Percentiles rank a stretch among this genome's conserved stretches.
Evolutionary conservation across 2,113 vertebrate species (phyloP).

Genomic region (Ctenomys sociabilis): DNA sequence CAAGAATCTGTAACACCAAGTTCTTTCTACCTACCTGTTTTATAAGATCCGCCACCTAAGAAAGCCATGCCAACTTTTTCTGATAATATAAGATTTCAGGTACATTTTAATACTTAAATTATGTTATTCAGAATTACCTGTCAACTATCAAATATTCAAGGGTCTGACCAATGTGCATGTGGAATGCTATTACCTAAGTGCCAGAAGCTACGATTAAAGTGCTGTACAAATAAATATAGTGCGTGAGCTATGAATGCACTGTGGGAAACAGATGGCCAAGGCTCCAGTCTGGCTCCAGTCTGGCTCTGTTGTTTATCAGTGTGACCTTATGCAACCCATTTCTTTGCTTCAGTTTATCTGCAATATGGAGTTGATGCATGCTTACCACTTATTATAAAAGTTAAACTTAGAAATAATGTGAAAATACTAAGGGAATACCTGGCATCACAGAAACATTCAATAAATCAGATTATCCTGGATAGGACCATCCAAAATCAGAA

Average conservation of each 20-base stretch:
- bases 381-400: background rate
- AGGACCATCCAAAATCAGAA: background rate
- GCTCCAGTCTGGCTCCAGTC: background rate
- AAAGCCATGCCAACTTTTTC: background rate
- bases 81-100: background rate
- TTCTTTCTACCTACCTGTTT: background rate
- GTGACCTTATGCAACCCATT: background rate
- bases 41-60: background rate
- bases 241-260: background rate
- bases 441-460: background rate
- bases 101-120: background rate
- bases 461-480: background rate
- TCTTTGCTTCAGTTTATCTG: background rate
- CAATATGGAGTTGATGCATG: background rate
- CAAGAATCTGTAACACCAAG: background rate
- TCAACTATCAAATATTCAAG: background rate
- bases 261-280: background rate
- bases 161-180: background rate
- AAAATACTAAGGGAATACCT: background rate
- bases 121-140: background rate
- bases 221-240: background rate
- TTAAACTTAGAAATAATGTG: background rate
- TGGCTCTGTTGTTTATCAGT: background rate
- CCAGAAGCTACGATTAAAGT: background rate
- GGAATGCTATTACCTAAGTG: conserved; percentile 9